Conservation (phyloP, 2,113 vertebrate genomes). For the Cyprinodon brontotheroides region DNA sequence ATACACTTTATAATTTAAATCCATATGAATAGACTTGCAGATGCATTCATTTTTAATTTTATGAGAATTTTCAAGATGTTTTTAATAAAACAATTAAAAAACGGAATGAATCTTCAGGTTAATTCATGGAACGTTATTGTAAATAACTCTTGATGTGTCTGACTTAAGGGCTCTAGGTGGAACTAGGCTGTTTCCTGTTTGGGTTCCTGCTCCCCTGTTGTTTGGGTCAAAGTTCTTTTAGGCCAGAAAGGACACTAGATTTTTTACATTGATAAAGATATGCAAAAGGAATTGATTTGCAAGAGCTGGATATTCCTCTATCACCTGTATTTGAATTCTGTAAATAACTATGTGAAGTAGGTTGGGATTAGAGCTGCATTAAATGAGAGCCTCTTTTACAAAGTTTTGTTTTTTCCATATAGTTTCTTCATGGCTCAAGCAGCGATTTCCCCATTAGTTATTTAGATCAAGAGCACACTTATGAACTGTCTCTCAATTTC, state of each 20-base stretch:
- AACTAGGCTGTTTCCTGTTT: slow-evolving; percentile 6
- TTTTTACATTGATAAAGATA: too few species aligned
- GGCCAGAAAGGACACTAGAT: too few species aligned
- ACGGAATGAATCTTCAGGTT: too few species aligned
- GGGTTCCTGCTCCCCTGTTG: slow-evolving; percentile 23
- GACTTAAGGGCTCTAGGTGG: slow-evolving; percentile 3
- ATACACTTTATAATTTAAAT: not conserved
- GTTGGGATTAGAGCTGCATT: too few species aligned
- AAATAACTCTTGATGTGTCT: slow-evolving; percentile 22
- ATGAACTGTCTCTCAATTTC: too few species aligned
- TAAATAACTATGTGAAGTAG: too few species aligned
- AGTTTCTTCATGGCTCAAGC: not conserved
- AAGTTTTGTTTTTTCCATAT: not conserved
- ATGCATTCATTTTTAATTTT: not conserved
- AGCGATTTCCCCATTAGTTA: not conserved
- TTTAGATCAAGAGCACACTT: too few species aligned
- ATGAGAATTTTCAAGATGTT: not conserved
- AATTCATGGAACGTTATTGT: not conserved
- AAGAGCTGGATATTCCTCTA: too few species aligned
- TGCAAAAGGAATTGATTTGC: too few species aligned
- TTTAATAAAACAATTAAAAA: not conserved
- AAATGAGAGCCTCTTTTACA: too few species aligned
- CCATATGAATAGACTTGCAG: not conserved
- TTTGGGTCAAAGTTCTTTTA: slow-evolving; percentile 35
- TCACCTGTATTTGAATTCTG: too few species aligned